These are phyloP conservation scores for Meles meles DNA, from an alignment of 2,113 vertebrate genomes.

Conservation along the genomic window DNA sequence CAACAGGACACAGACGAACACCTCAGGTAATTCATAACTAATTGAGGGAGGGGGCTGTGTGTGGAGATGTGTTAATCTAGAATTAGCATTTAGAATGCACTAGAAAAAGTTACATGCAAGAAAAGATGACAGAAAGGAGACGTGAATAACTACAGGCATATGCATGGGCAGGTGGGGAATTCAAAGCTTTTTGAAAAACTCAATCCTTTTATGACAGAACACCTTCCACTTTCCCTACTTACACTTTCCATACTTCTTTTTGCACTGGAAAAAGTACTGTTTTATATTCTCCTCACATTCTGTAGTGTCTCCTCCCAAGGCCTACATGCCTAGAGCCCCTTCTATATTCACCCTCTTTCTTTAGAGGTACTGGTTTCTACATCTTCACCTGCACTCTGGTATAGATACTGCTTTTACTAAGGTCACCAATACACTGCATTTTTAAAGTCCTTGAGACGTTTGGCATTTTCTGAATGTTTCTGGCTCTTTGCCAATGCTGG, in stretches of 20 bases:
- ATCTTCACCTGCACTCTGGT: not conserved
- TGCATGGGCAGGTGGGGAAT: not conserved
- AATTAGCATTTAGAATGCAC: not conserved
- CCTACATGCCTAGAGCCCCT: rapidly evolving
- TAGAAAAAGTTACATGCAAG: not conserved
- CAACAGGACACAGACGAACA: not conserved
- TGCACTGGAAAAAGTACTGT: not conserved
- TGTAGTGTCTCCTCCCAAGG: not conserved
- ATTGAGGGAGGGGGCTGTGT: not conserved
- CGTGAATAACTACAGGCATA: not conserved
- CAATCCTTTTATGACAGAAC: not conserved
- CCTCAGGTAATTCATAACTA: not conserved
- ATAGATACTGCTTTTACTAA: not conserved
- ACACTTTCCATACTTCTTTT: not conserved
- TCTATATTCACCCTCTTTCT: not conserved
- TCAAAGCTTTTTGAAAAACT: not conserved
- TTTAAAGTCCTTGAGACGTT: not conserved
- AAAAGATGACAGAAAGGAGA: not conserved
- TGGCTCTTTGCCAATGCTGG: not conserved
- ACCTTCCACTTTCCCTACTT: not conserved
- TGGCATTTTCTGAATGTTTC: not conserved
- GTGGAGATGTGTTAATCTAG: not conserved
- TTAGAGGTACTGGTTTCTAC: not conserved
- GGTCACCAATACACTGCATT: not conserved
- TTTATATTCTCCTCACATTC: not conserved